Conservation (phyloP, 2,797 vertebrate genomes). For the Myotis vivesi region DNA sequence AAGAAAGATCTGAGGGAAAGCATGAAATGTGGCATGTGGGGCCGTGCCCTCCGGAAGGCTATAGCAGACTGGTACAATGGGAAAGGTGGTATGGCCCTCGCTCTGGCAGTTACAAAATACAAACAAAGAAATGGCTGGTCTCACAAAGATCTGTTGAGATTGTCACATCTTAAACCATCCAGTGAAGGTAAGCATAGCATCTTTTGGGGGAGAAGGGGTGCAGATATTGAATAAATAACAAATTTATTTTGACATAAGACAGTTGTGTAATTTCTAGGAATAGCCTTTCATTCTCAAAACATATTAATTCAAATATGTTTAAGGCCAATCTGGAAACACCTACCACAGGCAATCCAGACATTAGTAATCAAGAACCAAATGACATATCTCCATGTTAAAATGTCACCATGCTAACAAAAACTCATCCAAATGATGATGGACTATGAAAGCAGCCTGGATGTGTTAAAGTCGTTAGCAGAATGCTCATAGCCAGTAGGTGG, state of each 20-base stretch:
- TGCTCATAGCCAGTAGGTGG: not conserved
- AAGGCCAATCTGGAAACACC: not conserved
- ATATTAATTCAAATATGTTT: not conserved
- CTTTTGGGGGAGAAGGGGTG: accelerated
- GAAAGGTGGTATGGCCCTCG: slow-evolving; percentile 91
- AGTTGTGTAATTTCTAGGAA: not conserved
- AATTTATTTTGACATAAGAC: not conserved
- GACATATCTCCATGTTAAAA: not conserved
- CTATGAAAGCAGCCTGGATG: not conserved
- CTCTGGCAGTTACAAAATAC: slow-evolving; percentile 92
- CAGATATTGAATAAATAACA: not conserved
- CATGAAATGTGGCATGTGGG: slow-evolving; percentile 97
- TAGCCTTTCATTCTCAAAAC: slow-evolving; percentile 4
- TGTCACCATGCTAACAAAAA: not conserved
- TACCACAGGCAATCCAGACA: not conserved
- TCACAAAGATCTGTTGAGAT: slow-evolving; percentile 94
- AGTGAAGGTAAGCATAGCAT: slow-evolving; percentile 88
- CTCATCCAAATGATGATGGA: not conserved
- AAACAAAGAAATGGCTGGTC: slow-evolving; percentile 95
- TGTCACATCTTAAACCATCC: slow-evolving; percentile 94
- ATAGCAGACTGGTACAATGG: slow-evolving; percentile 96
- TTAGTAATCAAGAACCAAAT: slow-evolving; percentile 3
- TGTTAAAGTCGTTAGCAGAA: not conserved
- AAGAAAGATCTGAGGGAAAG: slow-evolving; percentile 95
- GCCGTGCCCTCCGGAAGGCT: slow-evolving; percentile 93